Base-by-base conservation (phyloP, 2,113 vertebrate species). In the Acanthisitta chloris region DNA sequence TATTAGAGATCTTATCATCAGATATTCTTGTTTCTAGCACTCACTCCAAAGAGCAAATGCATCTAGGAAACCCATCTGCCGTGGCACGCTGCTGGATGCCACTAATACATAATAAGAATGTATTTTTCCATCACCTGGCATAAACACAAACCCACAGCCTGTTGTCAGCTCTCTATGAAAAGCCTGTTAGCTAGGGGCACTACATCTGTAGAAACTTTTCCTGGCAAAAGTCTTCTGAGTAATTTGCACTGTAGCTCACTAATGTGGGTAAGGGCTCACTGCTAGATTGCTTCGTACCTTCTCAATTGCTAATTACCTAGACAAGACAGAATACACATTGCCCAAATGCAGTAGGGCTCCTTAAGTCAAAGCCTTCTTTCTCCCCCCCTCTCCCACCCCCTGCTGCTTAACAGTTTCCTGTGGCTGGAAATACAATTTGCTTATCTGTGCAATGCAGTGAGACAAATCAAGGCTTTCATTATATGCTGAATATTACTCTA, bases 381-480 rank as follows among this genome's bases (percentile, higher is more conserved):
- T 70, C 61, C 55, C 52, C 54, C 43, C 7, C 24, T 28, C 38
- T 12, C 3, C 4, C 24, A 33, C 28, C 43, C 46, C 24, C 49
- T 5, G 25, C 33, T 14, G 2, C 48, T 87, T 77, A 91, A 57
- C 70, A 91, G 70, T 69, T 89, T 92, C 65, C 81, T 73, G 38
- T 31, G 70, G 66, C 58, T 96, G 64, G 64, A 95, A 97, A 96
- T 83, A 78, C 54, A 90, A 90, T 95, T 95, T 96, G 90, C 90
- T 96, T 96, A 96, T 97, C 94, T 94, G 71, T 57, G 70, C 71
- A 90, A 70, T 6, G 64, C 87, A 92, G 79, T 52, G 96, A 96
- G 82, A 85, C 92, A 96, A 96, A 93, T 87, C 73, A 77, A 59
- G 71, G 64, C 71, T 93, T 92, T 88, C 64, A 88, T 90, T 88